Percentiles rank a stretch among this genome's conserved stretches.
phyloP scores from a whole-genome alignment of 1,140 invertebrate species.

The Drosophila truncata region DNA sequence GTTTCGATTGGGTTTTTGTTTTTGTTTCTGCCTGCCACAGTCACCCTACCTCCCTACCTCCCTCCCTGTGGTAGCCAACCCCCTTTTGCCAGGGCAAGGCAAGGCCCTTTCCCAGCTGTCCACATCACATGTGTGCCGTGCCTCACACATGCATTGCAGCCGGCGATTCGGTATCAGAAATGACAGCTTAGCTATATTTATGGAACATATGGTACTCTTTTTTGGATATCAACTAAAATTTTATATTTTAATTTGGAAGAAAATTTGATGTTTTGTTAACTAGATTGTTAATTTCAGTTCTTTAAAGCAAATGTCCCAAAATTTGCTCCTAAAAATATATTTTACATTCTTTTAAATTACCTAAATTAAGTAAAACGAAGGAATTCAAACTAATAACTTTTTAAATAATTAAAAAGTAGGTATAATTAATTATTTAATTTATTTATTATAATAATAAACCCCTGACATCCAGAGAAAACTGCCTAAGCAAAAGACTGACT shows the following conservation, averaged over 20 bases:
- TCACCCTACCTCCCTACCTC: slow-evolving; percentile 35
- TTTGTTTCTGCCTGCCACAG: slow-evolving; percentile 55
- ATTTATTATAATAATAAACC: neutral
- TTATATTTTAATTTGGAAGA: neutral
- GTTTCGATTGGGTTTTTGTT: slow-evolving; percentile 42
- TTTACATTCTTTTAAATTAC: too few relatives aligned
- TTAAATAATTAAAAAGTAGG: neutral
- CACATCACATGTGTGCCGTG: slow-evolving; percentile 52
- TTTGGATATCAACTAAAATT: neutral
- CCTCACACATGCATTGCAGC: slow-evolving; percentile 67
- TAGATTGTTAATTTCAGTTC: neutral
- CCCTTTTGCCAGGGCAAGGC: too few relatives aligned
- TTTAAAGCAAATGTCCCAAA: too few relatives aligned
- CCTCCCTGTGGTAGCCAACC: slow-evolving; percentile 14
- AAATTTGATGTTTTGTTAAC: neutral
- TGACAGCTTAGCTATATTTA: slow-evolving; percentile 20
- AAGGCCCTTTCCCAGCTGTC: slow-evolving; percentile 53
- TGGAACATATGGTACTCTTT: slow-evolving; percentile 20
- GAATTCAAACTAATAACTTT: too few relatives aligned
- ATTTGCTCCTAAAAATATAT: neutral
- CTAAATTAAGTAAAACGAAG: neutral
- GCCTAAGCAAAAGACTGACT: neutral
- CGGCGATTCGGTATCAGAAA: slow-evolving; percentile 41
- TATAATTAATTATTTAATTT: too few relatives aligned
- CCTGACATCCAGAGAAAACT: neutral